These are phyloP conservation scores for Australoheros scitulus DNA, from an alignment of 2,113 vertebrate species.

Conservation along the genomic window DNA sequence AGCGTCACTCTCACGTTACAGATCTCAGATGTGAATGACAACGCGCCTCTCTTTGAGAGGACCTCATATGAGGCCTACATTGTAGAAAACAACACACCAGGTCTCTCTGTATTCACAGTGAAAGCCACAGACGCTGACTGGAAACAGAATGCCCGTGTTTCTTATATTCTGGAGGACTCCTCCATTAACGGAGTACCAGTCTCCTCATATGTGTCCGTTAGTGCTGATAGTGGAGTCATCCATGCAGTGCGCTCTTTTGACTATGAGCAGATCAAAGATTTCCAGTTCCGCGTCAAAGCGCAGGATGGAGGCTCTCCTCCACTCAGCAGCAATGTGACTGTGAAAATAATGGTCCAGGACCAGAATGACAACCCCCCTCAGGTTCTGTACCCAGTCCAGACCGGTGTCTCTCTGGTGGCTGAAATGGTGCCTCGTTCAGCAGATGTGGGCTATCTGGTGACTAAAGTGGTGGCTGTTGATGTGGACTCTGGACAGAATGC, in stretches of 20 bases:
- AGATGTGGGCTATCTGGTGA: too few relatives aligned
- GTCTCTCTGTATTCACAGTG: background rate
- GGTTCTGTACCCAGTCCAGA: too few relatives aligned
- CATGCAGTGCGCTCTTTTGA: conserved; percentile 40
- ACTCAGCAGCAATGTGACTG: background rate
- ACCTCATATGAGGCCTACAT: background rate
- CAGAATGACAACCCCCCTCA: too few relatives aligned
- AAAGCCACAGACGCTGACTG: background rate
- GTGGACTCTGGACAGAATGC: too few relatives aligned
- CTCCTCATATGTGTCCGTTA: conserved; percentile 1
- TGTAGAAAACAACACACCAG: background rate
- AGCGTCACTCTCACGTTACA: conserved; percentile 43
- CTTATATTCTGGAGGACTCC: conserved; percentile 22
- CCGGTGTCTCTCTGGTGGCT: too few relatives aligned
- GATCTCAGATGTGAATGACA: conserved; percentile 38
- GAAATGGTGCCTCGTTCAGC: too few relatives aligned
- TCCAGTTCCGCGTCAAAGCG: accelerated
- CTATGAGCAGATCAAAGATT: conserved; percentile 31
- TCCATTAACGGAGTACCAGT: conserved; percentile 11
- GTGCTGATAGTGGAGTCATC: conserved; percentile 25
- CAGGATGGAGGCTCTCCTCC: conserved; percentile 28
- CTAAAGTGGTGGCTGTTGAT: too few relatives aligned
- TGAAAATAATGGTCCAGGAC: too few relatives aligned
- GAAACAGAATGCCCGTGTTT: conserved; percentile 30
- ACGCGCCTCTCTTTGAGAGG: conserved; percentile 3